These are phyloP conservation scores for Orcinus orca DNA, from an alignment of 2,113 vertebrate genomes.

Conservation along the genomic window DNA sequence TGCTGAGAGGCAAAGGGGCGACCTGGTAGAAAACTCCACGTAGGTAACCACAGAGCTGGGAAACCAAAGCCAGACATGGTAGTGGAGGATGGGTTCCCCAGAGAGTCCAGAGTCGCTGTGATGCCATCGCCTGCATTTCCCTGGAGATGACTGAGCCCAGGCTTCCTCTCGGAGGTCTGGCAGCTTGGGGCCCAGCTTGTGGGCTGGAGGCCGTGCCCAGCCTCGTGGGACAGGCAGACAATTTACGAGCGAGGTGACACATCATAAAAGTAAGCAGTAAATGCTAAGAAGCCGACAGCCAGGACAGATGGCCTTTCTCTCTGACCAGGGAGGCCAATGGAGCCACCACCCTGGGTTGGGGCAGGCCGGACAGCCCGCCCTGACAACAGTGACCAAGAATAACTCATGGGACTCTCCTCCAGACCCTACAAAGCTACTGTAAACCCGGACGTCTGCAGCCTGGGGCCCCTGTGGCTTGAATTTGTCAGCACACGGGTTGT, in stretches of 20 bases:
- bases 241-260: slow-evolving; percentile 10
- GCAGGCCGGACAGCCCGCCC: not conserved
- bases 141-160: not conserved
- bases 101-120: not conserved
- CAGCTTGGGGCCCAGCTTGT: not conserved
- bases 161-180: not conserved
- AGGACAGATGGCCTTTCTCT: not conserved
- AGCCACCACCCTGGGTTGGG: not conserved
- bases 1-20: not conserved
- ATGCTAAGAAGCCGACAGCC: not conserved
- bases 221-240: not conserved
- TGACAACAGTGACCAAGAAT: not conserved
- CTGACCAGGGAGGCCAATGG: not conserved
- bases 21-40: not conserved
- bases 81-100: fast-evolving
- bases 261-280: not conserved
- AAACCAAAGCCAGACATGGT: not conserved
- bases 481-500: not conserved
- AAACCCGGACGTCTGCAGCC: no score
- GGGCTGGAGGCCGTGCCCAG: not conserved
- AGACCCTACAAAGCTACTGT: not conserved
- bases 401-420: not conserved
- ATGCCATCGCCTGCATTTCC: not conserved
- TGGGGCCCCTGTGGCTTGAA: not conserved
- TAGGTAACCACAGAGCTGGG: not conserved